phyloP scores from a whole-genome alignment of 2,113 vertebrate species.

The Nibea coibor region DNA sequence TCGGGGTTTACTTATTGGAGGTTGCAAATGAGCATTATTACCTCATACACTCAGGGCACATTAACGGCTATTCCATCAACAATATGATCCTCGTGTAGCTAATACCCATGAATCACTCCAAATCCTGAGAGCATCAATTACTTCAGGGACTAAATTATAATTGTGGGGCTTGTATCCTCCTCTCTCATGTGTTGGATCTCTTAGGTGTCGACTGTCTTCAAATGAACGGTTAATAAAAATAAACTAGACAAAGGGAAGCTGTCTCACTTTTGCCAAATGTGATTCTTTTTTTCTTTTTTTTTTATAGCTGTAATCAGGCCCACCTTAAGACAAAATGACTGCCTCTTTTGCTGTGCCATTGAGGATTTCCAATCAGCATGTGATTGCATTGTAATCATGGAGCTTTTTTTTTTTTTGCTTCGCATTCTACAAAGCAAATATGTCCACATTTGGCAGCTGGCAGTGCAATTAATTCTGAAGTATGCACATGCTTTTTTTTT shows the following conservation, averaged over 20 bases:
- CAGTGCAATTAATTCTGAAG: slow-evolving; percentile 58
- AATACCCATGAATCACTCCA: slow-evolving; percentile 23
- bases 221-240: slow-evolving; percentile 26
- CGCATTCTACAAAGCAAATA: slow-evolving; percentile 56
- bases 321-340: slow-evolving; percentile 16
- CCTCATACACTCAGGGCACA: slow-evolving; percentile 10
- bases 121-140: slow-evolving; percentile 28
- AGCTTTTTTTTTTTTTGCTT: slow-evolving; percentile 26
- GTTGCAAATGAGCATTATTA: slow-evolving; percentile 32
- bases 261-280: slow-evolving; percentile 35
- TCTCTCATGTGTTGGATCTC: slow-evolving; percentile 29
- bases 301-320: slow-evolving; percentile 37
- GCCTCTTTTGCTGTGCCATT: slow-evolving; percentile 8
- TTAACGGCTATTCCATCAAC: slow-evolving; percentile 33
- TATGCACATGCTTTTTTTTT: not conserved
- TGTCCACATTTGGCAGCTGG: slow-evolving; percentile 64
- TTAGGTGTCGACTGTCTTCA: slow-evolving; percentile 23
- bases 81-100: slow-evolving; percentile 3
- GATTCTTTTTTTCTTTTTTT: slow-evolving; percentile 11
- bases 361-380: slow-evolving; percentile 50
- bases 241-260: not conserved
- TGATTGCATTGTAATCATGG: slow-evolving; percentile 70
- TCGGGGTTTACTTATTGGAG: slow-evolving; percentile 10
- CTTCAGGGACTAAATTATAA: slow-evolving; percentile 36
- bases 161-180: slow-evolving; percentile 1